Evolutionary conservation across 1,140 invertebrate species (phyloP).

Genomic region (Caerostris extrusa): DNA sequence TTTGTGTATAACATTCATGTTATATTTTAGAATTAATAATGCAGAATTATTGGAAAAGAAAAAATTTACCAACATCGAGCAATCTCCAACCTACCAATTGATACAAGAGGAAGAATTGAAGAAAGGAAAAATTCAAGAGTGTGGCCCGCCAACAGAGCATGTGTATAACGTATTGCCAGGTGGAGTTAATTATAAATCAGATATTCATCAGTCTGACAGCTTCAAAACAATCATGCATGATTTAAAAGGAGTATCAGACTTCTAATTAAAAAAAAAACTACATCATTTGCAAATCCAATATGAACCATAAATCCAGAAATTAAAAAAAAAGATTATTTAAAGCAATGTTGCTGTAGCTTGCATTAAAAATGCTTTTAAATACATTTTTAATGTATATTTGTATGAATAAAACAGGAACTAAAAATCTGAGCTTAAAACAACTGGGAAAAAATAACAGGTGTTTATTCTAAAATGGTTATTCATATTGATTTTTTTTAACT

Average conservation of each 20-base stretch:
- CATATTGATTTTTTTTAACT: too few relatives aligned
- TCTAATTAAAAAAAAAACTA: neutral
- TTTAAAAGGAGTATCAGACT: conserved; percentile 82
- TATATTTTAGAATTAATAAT: conserved; percentile 9
- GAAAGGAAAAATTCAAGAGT: conserved; percentile 60
- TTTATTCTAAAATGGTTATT: too few relatives aligned
- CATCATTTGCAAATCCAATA: neutral
- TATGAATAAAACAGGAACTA: too few relatives aligned
- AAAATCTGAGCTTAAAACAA: too few relatives aligned
- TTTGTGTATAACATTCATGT: too few relatives aligned
- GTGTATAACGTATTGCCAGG: conserved; percentile 64
- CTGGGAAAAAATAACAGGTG: too few relatives aligned
- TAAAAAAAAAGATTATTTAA: too few relatives aligned
- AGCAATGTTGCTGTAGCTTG: too few relatives aligned
- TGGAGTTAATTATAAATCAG: conserved; percentile 75
- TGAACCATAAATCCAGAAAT: too few relatives aligned
- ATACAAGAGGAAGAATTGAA: conserved; percentile 78
- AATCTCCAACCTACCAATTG: conserved; percentile 78
- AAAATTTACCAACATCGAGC: conserved; percentile 64
- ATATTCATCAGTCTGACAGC: conserved; percentile 93
- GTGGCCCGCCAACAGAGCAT: conserved; percentile 38
- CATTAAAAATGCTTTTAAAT: too few relatives aligned
- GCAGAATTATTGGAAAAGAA: conserved; percentile 46
- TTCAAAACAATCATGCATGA: conserved; percentile 96
- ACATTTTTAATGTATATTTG: too few relatives aligned